phyloP scores from a whole-genome alignment of 2,797 vertebrate species.

The Masticophis lateralis region DNA sequence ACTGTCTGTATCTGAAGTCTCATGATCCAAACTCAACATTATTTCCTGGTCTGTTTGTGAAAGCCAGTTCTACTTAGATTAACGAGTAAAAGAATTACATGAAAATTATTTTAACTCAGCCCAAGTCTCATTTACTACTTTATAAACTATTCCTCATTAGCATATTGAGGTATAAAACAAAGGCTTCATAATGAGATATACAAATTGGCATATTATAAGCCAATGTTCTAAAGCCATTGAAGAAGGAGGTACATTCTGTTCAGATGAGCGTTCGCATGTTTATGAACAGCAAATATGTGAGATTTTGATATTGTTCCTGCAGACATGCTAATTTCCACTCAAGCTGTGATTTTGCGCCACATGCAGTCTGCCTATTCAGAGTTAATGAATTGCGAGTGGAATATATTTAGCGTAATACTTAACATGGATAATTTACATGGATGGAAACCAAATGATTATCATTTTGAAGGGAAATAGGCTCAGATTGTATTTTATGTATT shows the following conservation, averaged over 20 bases:
- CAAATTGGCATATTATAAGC: slow-evolving; percentile 17
- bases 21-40: background rate
- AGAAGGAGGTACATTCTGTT: background rate
- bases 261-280: slow-evolving; percentile 16
- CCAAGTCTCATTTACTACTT: slow-evolving; percentile 25
- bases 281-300: slow-evolving; percentile 17
- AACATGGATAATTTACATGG: slow-evolving; percentile 34
- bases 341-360: slow-evolving; percentile 20
- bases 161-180: slow-evolving; percentile 21
- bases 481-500: background rate
- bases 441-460: slow-evolving; percentile 34
- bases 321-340: slow-evolving; percentile 7
- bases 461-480: slow-evolving; percentile 7
- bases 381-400: slow-evolving; percentile 31
- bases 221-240: slow-evolving; percentile 13
- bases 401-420: slow-evolving; percentile 35
- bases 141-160: slow-evolving; percentile 14
- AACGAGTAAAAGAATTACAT: background rate
- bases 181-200: background rate
- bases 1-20: background rate
- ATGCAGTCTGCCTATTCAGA: background rate
- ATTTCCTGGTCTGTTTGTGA: background rate
- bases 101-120: slow-evolving; percentile 9
- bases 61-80: background rate
- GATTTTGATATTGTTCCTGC: slow-evolving; percentile 44